Evolutionary conservation across 2,797 vertebrate genomes (phyloP).

Genomic region (Bovichtus variegatus): DNA sequence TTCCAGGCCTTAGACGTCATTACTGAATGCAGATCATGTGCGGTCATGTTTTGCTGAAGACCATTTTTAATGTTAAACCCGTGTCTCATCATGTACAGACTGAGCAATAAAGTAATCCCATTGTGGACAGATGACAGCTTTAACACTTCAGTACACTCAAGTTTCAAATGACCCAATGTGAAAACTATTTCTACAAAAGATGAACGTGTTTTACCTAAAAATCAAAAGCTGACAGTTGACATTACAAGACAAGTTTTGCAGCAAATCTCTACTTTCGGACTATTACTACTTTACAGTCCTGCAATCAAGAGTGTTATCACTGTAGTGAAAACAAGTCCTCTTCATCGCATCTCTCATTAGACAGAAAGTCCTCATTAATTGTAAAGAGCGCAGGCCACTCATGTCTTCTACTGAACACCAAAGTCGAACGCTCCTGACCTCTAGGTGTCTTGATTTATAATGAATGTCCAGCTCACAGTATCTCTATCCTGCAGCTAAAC

Average conservation of each 20-base stretch:
- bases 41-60: background rate
- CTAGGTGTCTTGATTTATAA: constrained; percentile 20
- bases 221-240: constrained; percentile 2
- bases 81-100: background rate
- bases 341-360: constrained; percentile 54
- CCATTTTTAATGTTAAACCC: background rate
- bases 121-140: background rate
- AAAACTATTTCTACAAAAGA: background rate
- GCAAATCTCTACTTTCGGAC: background rate
- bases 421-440: constrained; percentile 31
- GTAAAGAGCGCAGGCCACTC: constrained; percentile 28
- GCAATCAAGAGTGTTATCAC: constrained; percentile 10
- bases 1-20: background rate
- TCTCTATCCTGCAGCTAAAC: constrained; percentile 14
- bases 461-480: constrained; percentile 13
- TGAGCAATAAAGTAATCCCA: background rate
- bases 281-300: constrained; percentile 17
- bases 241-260: background rate
- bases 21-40: background rate
- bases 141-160: background rate
- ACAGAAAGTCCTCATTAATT: constrained; percentile 47
- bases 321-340: constrained; percentile 24
- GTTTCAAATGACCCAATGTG: background rate
- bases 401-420: constrained; percentile 15
- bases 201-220: background rate